Evolutionary conservation across 2,113 vertebrate species (phyloP).

Genomic region (Pandion haliaetus): DNA sequence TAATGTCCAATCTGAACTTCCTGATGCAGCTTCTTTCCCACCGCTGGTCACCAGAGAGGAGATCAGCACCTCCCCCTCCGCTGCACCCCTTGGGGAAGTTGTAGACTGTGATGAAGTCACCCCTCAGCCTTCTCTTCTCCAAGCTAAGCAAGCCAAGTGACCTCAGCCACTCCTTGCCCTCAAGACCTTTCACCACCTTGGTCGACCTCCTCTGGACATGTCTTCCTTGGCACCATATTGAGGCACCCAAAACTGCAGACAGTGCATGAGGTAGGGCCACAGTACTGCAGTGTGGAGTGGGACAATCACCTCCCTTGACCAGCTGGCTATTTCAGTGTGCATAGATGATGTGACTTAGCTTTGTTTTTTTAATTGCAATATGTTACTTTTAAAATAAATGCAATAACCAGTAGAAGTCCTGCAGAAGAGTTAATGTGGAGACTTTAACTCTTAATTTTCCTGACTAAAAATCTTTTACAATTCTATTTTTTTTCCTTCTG

Average conservation of each 20-base stretch:
- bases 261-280: not conserved
- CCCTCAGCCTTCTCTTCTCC: not conserved
- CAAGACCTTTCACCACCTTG: not conserved
- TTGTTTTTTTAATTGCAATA: not conserved
- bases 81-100: not conserved
- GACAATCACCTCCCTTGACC: not conserved
- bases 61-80: not conserved
- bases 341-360: not conserved
- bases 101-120: not conserved
- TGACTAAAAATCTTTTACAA: not conserved
- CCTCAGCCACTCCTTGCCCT: not conserved
- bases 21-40: not conserved
- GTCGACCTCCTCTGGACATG: not conserved
- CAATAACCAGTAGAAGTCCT: not conserved
- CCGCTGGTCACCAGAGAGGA: not conserved
- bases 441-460: not conserved
- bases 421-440: not conserved
- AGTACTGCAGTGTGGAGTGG: too few relatives aligned
- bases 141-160: not conserved
- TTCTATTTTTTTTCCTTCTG: not conserved
- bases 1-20: not conserved
- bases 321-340: not conserved
- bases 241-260: not conserved
- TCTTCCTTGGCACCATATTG: too few relatives aligned
- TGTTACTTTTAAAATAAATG: not conserved